Evolutionary conservation across 2,888 invertebrate species (phyloP).

Genomic region (Panorpa germanica): DNA sequence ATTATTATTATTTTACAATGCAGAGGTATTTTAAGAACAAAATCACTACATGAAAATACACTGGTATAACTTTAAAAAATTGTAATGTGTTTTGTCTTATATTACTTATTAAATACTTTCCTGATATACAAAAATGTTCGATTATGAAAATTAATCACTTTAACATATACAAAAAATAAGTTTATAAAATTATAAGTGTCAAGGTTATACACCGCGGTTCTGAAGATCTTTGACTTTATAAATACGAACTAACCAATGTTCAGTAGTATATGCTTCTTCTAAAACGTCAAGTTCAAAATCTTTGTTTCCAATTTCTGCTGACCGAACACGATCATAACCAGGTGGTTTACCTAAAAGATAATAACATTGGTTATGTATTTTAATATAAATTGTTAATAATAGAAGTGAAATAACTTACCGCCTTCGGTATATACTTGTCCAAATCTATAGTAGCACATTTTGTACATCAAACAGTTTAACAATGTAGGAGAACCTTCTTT

Average conservation of each 20-base stretch:
- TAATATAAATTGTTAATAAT: slow-evolving; percentile 4
- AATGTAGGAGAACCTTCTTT: slow-evolving; percentile 80
- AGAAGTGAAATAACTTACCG: slow-evolving; percentile 28
- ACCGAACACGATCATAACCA: slow-evolving; percentile 89
- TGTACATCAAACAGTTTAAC: slow-evolving; percentile 97
- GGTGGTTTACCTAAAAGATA: slow-evolving; percentile 60
- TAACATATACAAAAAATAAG: too few relatives aligned
- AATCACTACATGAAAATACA: too few relatives aligned
- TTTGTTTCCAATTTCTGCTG: slow-evolving; percentile 97
- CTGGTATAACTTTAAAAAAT: too few relatives aligned
- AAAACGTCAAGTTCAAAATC: slow-evolving; percentile 94
- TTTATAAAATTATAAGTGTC: slow-evolving; percentile 1
- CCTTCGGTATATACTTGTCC: slow-evolving; percentile 93
- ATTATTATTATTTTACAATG: too few relatives aligned
- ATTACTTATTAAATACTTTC: too few relatives aligned
- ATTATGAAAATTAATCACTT: slow-evolving; percentile 6
- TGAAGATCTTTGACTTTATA: slow-evolving; percentile 93
- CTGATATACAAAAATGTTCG: too few relatives aligned
- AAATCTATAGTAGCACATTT: slow-evolving; percentile 98
- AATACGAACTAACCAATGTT: slow-evolving; percentile 97
- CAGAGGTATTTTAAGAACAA: too few relatives aligned
- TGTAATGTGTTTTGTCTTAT: too few relatives aligned
- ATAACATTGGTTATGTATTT: slow-evolving; percentile 6
- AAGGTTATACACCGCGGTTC: slow-evolving; percentile 58
- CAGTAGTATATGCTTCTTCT: slow-evolving; percentile 98